Percentiles rank a stretch among this genome's conserved stretches.
phyloP scores from a whole-genome alignment of 2,888 invertebrate genomes.

The Endomychus coccineus region DNA sequence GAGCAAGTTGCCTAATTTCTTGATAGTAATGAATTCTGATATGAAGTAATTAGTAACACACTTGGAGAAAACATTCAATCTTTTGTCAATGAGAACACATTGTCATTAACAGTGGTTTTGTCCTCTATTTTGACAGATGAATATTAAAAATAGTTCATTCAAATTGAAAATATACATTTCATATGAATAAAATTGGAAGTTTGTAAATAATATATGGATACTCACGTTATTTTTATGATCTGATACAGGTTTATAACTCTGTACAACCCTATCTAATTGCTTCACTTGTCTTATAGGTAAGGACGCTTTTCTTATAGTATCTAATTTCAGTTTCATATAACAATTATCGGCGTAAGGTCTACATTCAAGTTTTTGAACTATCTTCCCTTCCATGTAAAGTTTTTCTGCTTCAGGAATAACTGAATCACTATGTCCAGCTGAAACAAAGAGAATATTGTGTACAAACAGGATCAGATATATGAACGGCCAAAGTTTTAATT shows the following conservation, averaged over 20 bases:
- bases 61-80: no score
- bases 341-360: conserved; percentile 79
- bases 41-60: no score
- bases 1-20: no score
- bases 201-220: conserved; percentile 3
- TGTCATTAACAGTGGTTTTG: no score
- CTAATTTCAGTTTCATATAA: conserved; percentile 86
- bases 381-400: conserved; percentile 85
- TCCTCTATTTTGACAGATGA: no score
- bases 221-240: conserved; percentile 88
- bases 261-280: conserved; percentile 79
- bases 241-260: conserved; percentile 86
- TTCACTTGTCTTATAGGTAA: conserved; percentile 81
- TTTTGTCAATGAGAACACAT: no score
- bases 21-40: no score
- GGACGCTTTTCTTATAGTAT: conserved; percentile 79
- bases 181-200: conserved; percentile 1
- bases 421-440: conserved; percentile 57
- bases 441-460: conserved; percentile 16
- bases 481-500: no score
- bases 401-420: conserved; percentile 74
- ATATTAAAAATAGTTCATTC: no score
- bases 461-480: no score
- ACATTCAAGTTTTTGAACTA: conserved; percentile 94
- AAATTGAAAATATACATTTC: conserved; percentile 7